Base-by-base conservation (phyloP, 1,140 invertebrate species). In the Episyrphus balteatus region DNA sequence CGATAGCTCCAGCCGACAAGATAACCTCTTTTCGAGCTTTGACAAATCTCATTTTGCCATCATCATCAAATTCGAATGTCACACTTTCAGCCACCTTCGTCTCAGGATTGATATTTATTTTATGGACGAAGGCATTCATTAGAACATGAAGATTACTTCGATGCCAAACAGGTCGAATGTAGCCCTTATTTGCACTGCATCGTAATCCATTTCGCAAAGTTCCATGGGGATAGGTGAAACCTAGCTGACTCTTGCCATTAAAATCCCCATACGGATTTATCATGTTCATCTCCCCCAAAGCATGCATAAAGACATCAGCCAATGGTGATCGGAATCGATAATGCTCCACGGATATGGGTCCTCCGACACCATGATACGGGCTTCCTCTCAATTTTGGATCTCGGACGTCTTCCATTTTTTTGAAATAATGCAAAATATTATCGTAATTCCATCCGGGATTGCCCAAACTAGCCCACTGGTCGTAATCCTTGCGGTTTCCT, bases 401-500 rank as follows among this genome's bases (percentile, higher is more conserved):
- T 51, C 70, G 72, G 61, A 83, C 81, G 55, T 84, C 75, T 69
- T 86, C 82, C 0, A 78, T 73, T 64, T 84, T 84, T 52, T 81
- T 77, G 58, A 92, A 92, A 58, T 90, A 92, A 36, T 84, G 85
- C 21, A 92, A 70, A 40, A 94, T 77, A 19, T 82, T 83, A 31
- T 82, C 75, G 45, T 88, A 84, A 15, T 81, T 74, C 77, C 88
- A 92, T 13, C 77, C 86, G 3, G 61, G 44, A 66, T 83, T 91
- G 53, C 76, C 86, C 64, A 79, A 57, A 32, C 68, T 66, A 17
- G 78, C 79, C 88, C 89, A 95, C 13, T 76, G 62, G 59, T 96
- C 85, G 59, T 92, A 96, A 68, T 94, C 90, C 5, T 66, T 70
- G 33, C 74, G 78, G 69, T 94, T 90, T 1, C 91, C 91, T 30